phyloP scores from a whole-genome alignment of 2,797 vertebrate species.

The Enteromius viviparus region DNA sequence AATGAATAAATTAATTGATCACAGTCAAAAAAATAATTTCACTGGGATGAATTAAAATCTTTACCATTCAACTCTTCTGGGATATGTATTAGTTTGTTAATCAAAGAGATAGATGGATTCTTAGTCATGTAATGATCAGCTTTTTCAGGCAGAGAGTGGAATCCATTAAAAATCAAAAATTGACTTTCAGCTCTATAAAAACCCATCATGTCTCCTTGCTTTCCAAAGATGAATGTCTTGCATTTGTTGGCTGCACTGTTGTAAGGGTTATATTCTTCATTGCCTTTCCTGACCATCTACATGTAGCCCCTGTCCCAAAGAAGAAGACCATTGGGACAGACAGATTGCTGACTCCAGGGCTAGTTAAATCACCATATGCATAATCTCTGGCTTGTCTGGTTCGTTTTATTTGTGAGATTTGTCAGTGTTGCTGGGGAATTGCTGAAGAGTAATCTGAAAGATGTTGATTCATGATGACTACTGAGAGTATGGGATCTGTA shows the following conservation, averaged over 20 bases:
- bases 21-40: background rate
- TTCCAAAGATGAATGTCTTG: background rate
- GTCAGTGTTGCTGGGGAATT: constrained; percentile 57
- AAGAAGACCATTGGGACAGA: constrained; percentile 62
- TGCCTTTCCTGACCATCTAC: background rate
- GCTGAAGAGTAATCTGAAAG: constrained; percentile 30
- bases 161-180: too few relatives aligned
- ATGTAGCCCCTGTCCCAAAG: constrained; percentile 42
- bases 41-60: background rate
- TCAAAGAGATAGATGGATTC: background rate
- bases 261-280: constrained; percentile 3
- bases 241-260: background rate
- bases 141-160: background rate
- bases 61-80: background rate
- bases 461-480: constrained; percentile 28
- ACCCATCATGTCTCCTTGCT: background rate
- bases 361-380: constrained; percentile 67
- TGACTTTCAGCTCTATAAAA: background rate
- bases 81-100: background rate
- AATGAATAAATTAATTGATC: too few relatives aligned
- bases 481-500: constrained; percentile 1
- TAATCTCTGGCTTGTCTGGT: constrained; percentile 64
- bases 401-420: constrained; percentile 64
- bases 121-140: background rate
- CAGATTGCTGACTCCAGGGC: constrained; percentile 67